Evolutionary conservation across 2,113 vertebrate species (phyloP).

Genomic region (Hemiscyllium ocellatum): DNA sequence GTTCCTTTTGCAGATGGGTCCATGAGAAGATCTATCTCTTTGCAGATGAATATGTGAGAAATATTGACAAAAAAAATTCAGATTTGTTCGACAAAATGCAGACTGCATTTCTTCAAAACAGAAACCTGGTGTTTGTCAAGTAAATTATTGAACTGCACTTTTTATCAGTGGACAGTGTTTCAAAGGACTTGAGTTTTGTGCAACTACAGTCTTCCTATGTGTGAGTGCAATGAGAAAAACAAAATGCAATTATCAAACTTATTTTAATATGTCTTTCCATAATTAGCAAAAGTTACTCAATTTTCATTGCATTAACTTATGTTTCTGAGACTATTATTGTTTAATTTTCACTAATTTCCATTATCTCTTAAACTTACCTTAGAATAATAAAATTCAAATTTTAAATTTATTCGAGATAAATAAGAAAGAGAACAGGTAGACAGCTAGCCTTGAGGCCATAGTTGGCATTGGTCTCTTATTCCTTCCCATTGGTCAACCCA

Average conservation of each 20-base stretch:
- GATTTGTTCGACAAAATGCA: too few species aligned
- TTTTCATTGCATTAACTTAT: background rate
- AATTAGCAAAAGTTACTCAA: background rate
- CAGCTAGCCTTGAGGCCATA: background rate
- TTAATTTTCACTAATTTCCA: background rate
- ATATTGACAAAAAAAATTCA: background rate
- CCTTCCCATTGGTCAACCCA: background rate
- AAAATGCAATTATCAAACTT: background rate
- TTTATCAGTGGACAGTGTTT: background rate
- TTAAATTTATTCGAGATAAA: background rate
- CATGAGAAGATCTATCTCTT: too few species aligned
- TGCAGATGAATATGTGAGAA: background rate
- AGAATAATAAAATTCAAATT: background rate
- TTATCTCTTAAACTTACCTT: background rate
- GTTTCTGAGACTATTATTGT: background rate
- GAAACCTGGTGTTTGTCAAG: background rate
- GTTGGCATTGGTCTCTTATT: background rate
- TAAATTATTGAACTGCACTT: background rate
- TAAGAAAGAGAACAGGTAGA: background rate
- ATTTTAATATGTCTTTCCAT: background rate
- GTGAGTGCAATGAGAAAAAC: background rate
- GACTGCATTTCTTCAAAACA: too few species aligned
- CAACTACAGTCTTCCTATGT: background rate
- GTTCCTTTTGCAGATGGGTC: background rate
- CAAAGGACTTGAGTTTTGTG: background rate